phyloP scores from a whole-genome alignment of 2,113 vertebrate genomes.

The Phocoena sinus region DNA sequence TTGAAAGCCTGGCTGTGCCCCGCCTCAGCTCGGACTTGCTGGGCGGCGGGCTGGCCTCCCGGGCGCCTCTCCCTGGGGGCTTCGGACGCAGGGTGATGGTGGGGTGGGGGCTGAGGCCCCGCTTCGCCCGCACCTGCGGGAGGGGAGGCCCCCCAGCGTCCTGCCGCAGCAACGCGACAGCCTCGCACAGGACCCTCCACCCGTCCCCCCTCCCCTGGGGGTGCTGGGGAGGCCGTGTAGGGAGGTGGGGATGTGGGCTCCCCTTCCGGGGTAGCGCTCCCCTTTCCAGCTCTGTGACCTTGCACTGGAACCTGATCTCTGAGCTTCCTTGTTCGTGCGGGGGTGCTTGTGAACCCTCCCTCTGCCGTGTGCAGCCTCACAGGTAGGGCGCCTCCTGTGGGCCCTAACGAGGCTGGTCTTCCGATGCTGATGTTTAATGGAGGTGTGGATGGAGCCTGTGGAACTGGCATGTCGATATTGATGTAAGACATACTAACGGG shows the following conservation, averaged over 20 bases:
- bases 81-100: too few relatives aligned
- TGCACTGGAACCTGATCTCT: background rate
- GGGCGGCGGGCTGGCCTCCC: background rate
- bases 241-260: background rate
- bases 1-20: background rate
- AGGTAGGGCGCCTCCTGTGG: background rate
- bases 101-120: background rate
- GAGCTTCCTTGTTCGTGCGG: background rate
- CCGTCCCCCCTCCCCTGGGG: rapidly evolving
- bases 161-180: rapidly evolving
- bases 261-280: background rate
- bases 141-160: background rate
- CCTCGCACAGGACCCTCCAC: background rate
- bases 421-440: rapidly evolving
- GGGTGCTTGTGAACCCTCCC: too few relatives aligned
- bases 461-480: rapidly evolving
- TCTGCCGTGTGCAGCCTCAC: rapidly evolving
- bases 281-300: background rate
- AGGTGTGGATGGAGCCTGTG: background rate
- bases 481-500: rapidly evolving
- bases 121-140: background rate
- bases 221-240: background rate
- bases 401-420: background rate
- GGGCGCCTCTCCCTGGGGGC: background rate
- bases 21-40: background rate